Evolutionary conservation across 2,797 vertebrate genomes (phyloP), one percentile per base, ranked within the genome.

Genomic region (Platalea minor): DNA sequence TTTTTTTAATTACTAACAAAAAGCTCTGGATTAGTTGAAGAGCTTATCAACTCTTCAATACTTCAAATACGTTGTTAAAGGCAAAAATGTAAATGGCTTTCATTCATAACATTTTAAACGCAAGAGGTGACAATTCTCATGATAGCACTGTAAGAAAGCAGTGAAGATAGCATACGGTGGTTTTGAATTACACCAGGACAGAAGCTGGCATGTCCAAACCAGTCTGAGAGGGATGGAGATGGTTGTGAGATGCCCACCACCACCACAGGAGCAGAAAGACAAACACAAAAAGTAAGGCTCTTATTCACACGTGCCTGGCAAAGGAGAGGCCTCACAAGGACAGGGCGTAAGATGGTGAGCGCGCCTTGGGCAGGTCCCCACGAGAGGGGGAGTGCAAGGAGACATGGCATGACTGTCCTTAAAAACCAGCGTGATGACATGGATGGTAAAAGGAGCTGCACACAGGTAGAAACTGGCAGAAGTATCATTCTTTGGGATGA

Each of bases 1-100:
- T 92, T 94, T 88, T 88, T 88, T 91, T 76, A 84, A 91, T 96
- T 91, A 85, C 63, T 80, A 68, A 61, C 75, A 91, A n/a, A 85
- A 91, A 93, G 84, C 78, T 77, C 68, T 65, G 78, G 73, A 59
- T 95, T 78, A 91, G 53, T 80, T 57, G 43, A 80, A 92, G 26
- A 80, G 51, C 39, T 90, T 84, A 84, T 53, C 65, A 84, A 63
- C 63, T 74, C 67, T 57, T 89, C 78, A 68, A 18, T 59, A 93
- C 56, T 89, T 95, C 67, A 94, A 86, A 94, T 73, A 68, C 1
- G 4, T 37, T 50, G 41, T 89, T 86, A 65, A 88, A 79, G 28
- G 57, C 51, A 91, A 91, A 94, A 81, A 88, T 13, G 13, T 39
- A 88, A 96, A 80, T 14, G 24, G 45, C 14, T 31, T 89, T 88